Conservation (phyloP, 2,797 vertebrate genomes). For the Chelon auratus region DNA sequence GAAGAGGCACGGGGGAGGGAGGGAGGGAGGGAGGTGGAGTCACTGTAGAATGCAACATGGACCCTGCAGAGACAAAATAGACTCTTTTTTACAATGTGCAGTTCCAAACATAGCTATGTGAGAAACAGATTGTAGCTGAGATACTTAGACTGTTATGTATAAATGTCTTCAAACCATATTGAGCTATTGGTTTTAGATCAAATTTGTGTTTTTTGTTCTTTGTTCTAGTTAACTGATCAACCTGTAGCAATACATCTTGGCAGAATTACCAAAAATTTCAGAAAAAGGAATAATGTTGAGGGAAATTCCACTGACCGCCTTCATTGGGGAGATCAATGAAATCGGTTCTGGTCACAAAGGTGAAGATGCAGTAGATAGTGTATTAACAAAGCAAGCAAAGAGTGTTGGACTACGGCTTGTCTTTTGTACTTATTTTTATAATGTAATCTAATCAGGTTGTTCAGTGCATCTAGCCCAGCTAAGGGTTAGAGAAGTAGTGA, state of each 20-base stretch:
- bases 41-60: constrained; percentile 51
- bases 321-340: not conserved
- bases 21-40: constrained; percentile 67
- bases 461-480: not conserved
- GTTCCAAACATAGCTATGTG: constrained; percentile 11
- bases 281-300: not conserved
- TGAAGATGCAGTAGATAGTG: not conserved
- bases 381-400: not conserved
- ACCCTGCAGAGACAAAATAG: constrained; percentile 60
- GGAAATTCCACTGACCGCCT: not conserved
- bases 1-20: constrained; percentile 41
- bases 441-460: not conserved
- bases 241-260: not conserved
- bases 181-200: not conserved
- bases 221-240: too few relatives aligned
- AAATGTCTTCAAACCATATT: not conserved
- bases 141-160: not conserved
- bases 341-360: not conserved
- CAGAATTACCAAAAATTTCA: not conserved
- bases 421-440: constrained; percentile 6
- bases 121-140: constrained; percentile 6
- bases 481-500: not conserved
- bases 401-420: not conserved
- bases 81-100: constrained; percentile 30
- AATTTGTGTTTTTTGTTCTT: too few relatives aligned